These are phyloP conservation scores for Podargus strigoides DNA, from an alignment of 2,797 vertebrate species.

Conservation along the genomic window DNA sequence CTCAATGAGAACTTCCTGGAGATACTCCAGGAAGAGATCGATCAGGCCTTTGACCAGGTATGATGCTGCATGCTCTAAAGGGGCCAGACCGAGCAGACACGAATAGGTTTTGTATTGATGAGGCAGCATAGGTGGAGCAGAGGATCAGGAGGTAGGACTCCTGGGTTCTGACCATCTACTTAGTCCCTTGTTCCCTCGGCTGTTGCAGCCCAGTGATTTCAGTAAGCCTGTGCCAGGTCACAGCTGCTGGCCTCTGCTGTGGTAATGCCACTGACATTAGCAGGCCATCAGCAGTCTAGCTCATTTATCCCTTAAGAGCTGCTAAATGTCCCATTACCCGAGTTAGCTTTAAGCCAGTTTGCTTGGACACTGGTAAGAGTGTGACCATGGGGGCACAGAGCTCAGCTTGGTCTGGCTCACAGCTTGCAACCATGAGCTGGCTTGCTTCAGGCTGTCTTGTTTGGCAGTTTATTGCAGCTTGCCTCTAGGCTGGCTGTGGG, in stretches of 20 bases:
- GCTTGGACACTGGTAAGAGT: background rate
- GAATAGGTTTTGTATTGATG: background rate
- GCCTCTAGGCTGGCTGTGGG: background rate
- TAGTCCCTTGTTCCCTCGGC: background rate
- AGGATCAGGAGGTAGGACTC: background rate
- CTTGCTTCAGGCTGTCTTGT: background rate
- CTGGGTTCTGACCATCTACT: background rate
- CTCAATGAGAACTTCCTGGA: slow-evolving; percentile 88
- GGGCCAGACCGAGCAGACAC: background rate
- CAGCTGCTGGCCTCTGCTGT: background rate
- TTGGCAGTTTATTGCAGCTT: background rate
- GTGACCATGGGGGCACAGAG: background rate
- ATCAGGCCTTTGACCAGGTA: slow-evolving; percentile 88
- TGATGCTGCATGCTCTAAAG: background rate
- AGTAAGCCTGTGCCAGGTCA: background rate
- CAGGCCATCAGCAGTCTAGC: background rate
- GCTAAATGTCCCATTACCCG: background rate
- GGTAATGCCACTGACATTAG: background rate
- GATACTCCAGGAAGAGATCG: slow-evolving; percentile 87
- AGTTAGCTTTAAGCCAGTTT: background rate
- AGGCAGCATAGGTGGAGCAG: background rate
- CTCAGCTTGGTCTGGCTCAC: background rate
- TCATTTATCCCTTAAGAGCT: background rate
- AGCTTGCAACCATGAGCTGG: background rate
- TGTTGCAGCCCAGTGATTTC: background rate